Percentiles rank a stretch among this genome's conserved stretches.
phyloP scores from a whole-genome alignment of 2,888 invertebrate species.

The Megamerina dolium region DNA sequence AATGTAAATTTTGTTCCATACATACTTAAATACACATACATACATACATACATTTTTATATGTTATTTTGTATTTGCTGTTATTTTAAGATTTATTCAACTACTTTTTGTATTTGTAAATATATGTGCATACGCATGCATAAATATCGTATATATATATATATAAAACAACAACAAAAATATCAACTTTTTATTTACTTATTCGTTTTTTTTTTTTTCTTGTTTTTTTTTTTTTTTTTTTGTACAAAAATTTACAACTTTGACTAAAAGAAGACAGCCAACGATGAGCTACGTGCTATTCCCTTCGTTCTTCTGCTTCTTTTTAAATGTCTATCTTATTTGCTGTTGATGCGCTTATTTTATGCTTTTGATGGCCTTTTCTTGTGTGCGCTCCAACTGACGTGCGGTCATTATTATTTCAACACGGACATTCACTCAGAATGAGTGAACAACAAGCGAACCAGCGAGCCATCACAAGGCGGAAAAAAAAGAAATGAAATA shows the following conservation, averaged over 20 bases:
- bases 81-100: too few species aligned
- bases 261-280: background rate
- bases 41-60: too few species aligned
- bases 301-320: background rate
- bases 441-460: background rate
- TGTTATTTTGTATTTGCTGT: too few species aligned
- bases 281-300: background rate
- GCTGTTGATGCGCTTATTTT: background rate
- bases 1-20: constrained; percentile 33
- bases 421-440: too few species aligned
- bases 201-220: background rate
- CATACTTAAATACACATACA: too few species aligned
- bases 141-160: too few species aligned
- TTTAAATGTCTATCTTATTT: constrained; percentile 1
- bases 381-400: background rate
- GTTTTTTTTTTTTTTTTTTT: background rate
- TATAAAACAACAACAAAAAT: too few species aligned
- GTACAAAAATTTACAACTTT: background rate
- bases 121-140: too few species aligned
- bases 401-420: constrained; percentile 16
- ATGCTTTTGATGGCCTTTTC: background rate
- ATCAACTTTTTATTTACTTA: too few species aligned
- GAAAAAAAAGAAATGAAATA: background rate
- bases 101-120: too few species aligned
- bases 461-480: too few species aligned